Conservation (phyloP, 35 echinoderm and acorn worm species). For the Antedon bifida region DNA sequence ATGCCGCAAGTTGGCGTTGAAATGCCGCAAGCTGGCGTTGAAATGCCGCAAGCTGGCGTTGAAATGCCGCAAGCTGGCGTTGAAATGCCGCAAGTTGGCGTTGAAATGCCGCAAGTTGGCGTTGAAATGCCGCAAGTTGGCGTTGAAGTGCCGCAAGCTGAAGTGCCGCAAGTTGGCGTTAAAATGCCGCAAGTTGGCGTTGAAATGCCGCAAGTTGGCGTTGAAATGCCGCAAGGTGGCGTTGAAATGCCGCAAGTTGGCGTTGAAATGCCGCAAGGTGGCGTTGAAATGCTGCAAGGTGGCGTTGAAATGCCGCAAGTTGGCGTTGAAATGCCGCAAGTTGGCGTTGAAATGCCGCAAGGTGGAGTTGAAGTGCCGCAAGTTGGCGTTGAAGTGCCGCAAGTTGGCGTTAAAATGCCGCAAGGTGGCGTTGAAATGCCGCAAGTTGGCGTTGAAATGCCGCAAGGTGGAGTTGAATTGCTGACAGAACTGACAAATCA, state of each 20-base stretch:
- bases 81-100: not conserved
- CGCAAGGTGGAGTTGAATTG: not conserved
- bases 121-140: not conserved
- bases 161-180: not conserved
- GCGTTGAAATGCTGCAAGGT: no score
- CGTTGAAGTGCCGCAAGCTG: not conserved
- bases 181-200: not conserved
- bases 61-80: not conserved
- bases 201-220: not conserved
- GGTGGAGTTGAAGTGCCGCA: no score
- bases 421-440: no score
- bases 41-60: not conserved
- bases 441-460: not conserved
- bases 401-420: no score
- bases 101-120: not conserved
- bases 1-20: not conserved
- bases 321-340: not conserved
- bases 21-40: no score
- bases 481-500: not conserved
- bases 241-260: not conserved
- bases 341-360: no score
- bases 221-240: no score
- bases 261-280: not conserved
- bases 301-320: not conserved
- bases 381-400: not conserved